Conservation (phyloP, 2,113 vertebrate genomes). For the Otis tarda region DNA sequence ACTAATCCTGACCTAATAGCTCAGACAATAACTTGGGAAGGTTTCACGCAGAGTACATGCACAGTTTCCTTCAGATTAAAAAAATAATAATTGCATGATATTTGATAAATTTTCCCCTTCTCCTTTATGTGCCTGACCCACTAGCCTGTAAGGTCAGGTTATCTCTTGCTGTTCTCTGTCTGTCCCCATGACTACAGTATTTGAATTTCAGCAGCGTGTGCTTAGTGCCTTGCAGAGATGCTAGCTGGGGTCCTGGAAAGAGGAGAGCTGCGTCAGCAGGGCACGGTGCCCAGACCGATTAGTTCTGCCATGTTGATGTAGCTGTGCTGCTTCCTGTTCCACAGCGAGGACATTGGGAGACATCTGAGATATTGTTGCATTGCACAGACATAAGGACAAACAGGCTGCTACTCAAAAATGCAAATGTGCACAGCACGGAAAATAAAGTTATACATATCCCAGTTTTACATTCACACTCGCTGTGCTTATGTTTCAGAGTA, state of each 20-base stretch:
- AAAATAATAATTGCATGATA: background rate
- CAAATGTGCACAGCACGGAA: background rate
- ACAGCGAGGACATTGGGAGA: background rate
- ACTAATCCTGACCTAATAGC: background rate
- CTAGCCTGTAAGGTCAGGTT: background rate
- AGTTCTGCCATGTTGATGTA: conserved; percentile 60
- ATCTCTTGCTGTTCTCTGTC: conserved; percentile 28
- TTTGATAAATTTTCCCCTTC: background rate
- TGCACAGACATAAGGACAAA: conserved; percentile 29
- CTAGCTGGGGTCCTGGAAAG: conserved; percentile 42
- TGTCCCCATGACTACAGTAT: conserved; percentile 49
- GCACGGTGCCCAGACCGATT: conserved; percentile 45
- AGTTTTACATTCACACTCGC: background rate
- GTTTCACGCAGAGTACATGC: background rate
- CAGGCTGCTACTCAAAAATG: conserved; percentile 45
- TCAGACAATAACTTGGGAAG: background rate
- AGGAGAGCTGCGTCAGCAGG: conserved; percentile 56
- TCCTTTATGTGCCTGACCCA: background rate
- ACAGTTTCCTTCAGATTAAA: background rate
- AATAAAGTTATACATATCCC: background rate
- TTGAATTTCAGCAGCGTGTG: conserved; percentile 41
- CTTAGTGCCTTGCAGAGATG: conserved; percentile 38
- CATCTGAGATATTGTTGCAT: conserved; percentile 1
- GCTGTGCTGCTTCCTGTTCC: conserved; percentile 37
- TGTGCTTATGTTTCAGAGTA: background rate